phyloP scores from a whole-genome alignment of 2,888 invertebrate species.

The Cephus pulcher region DNA sequence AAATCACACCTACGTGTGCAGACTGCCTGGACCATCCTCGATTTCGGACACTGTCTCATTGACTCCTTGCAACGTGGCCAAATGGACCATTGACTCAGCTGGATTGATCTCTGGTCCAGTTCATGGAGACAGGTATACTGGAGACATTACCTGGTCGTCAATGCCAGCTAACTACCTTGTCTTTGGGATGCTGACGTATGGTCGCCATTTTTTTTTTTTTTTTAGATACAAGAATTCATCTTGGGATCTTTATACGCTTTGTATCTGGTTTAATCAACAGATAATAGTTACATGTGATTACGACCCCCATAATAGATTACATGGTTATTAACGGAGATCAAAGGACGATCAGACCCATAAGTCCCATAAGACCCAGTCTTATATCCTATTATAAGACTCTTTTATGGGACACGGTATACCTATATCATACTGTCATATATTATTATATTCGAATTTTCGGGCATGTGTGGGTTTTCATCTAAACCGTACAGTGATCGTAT shows the following conservation, averaged over 20 bases:
- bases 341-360: not conserved
- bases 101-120: not conserved
- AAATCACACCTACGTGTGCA: not conserved
- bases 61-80: not conserved
- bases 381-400: not conserved
- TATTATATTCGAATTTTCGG: slow-evolving; percentile 23
- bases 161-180: not conserved
- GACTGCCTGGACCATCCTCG: not conserved
- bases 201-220: not conserved
- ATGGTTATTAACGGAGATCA: not conserved
- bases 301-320: not conserved
- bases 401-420: not conserved
- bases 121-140: not conserved
- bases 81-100: not conserved
- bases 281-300: not conserved
- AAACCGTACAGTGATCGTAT: not conserved
- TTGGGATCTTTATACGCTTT: not conserved
- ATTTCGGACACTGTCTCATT: not conserved
- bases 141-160: not conserved
- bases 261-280: not conserved
- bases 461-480: not conserved
- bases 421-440: slow-evolving; percentile 26
- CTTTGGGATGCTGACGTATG: not conserved
- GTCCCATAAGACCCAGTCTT: not conserved
- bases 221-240: not conserved